Evolutionary conservation across 2,888 invertebrate species (phyloP), one percentile per base, ranked within the genome.

Genomic region (Fabriciana adippe): DNA sequence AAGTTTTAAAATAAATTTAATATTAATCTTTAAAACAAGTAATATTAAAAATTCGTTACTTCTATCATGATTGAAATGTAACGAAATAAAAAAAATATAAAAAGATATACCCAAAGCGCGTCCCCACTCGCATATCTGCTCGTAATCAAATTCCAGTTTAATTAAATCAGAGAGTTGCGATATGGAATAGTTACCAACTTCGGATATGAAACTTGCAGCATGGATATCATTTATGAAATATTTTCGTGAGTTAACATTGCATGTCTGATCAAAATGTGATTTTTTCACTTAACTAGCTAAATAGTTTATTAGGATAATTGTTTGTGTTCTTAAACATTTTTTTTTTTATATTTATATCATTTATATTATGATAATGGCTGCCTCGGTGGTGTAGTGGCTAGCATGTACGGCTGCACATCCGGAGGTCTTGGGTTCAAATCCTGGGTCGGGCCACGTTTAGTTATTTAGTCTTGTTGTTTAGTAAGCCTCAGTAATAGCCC

Each of bases 91-190:
- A 26, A 70, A 67, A 68, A 54, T 21, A 63, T 57, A 71, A 64
- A 67, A 73, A 69, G 56, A 65, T 62, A 69, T 65, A 71, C 69
- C 71, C 68, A 66, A 67, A 71, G 66, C 71, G 70, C 66, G 67
- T 69, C 67, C 61, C 41, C 66, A 61, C 18, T 69, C 71, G 66
- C 71, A 64, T 61, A 72, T 72, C 60, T 54, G 66, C 13, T 45
- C 66, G 76, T 78, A 79, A 83, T 81, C 79, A 76, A 76, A 83
- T 81, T 78, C 71, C 73, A 74, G 67, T 82, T 83, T 81, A 83
- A 85, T 85, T 83, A 83, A 84, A 83, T 79, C 75, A 68, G 67
- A 69, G 77, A 77, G 74, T 75, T 76, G 68, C 76, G 65, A 70
- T 66, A 70, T 72, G 75, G 72, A 68, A 77, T 78, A 75, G 71